Evolutionary conservation across 1,140 invertebrate species (phyloP), one percentile per base, ranked within the genome.

Genomic region (Saccostrea echinata): DNA sequence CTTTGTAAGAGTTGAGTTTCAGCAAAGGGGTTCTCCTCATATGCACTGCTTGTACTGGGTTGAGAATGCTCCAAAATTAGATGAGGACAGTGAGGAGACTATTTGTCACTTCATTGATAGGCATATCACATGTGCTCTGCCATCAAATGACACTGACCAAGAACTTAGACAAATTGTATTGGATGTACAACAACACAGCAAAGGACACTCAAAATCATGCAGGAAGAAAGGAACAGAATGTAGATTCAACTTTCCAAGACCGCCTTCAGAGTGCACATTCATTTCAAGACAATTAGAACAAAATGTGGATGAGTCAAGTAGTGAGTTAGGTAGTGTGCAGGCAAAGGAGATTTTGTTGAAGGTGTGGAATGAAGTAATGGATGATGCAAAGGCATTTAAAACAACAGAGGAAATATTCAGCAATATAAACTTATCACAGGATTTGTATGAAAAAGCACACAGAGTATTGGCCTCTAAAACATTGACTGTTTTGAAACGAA

Each of bases 11-110:
- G 93, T 95, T 76, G 94, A 95, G 88, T 95, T 94, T 90, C 94
- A 95, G 88, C 94, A 95, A 85, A 92, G 94, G 43, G 95, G 95
- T 21, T 94, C 91, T 88, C 95, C 95, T 16, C 95, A 95, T 91
- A 84, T 94, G 16, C 94, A 95, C 87, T 91, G 93, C 27, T 88
- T 95, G 3, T 83, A 94, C 24, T 95, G 94, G 94, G 80, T 95
- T 4, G 86, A 94, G 88, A 90, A 93, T 92, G 88, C 92, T 53
- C 94, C 94, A 81, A 76, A 84, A 83, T 92, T 87, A 52, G 82
- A 64, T 24, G 30, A 86, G 68, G 83, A 90, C 61, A 81, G 24
- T 13, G 76, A 88, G 68, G 81, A 84, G 24, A 76, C 76, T 33
- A 57, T 89, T 18, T 51, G 16, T 64, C 4, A 80, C 16, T 90